Evolutionary conservation across 2,888 invertebrate genomes (phyloP), one percentile per base, ranked within the genome.

Genomic region (Synanthedon tipuliformis): DNA sequence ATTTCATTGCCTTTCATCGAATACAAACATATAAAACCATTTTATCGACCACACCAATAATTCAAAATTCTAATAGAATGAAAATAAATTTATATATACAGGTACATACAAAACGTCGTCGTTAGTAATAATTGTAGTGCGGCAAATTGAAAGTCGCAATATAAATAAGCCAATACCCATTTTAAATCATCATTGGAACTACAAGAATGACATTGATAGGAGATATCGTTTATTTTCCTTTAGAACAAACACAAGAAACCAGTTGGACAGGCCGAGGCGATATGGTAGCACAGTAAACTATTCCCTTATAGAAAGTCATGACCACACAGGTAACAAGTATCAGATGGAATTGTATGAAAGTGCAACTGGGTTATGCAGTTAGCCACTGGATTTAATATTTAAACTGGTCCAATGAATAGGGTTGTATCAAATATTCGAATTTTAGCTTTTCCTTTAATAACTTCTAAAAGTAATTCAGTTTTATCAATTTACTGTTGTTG

Each of bases 281-380:
- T 55, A 54, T 59, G 45, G 45, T 45, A 54, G 60, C 62, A 60
- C 52, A 62, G 61, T 62, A 60, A 61, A 61, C 62, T 56, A 58
- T 58, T 59, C 57, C 12, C 27, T 40, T 45, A 34, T 62, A 59
- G 61, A 62, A 61, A 61, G 64, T 55, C 8, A 45, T 55, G 45
- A 45, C 45, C 45, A 45, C 45, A 45, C 12, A 45, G 56, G 53
- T 54, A 49, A 54, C 55, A 59, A 51, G 57, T 58, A 53, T 56
- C 18, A 54, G 51, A 51, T 54, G 55, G 48, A 52, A 56, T 48
- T 53, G 15, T 55, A 53, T 48, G 53, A 49, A 56, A 62, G 60
- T 62, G 60, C 53, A n/a, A 52, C 45, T 45, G 15, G 45, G 45
- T 15, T 45, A 45, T 45, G 34, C 13, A 45, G 45, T 15, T 15